Evolutionary conservation across 1,140 invertebrate genomes (phyloP).

Genomic region (Gonatopus flavifemur): DNA sequence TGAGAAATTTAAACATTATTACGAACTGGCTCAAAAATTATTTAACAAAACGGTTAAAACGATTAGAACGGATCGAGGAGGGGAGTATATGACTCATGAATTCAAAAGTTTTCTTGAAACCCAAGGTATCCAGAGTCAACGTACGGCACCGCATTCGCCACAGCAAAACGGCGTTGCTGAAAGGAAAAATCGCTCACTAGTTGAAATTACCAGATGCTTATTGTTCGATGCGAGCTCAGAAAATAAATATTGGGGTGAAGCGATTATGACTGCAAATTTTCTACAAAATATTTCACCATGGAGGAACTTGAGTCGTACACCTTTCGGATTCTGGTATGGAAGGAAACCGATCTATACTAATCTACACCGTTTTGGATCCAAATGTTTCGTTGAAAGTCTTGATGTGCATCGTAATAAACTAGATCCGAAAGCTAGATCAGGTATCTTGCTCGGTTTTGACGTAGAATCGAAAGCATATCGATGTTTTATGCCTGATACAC

Average conservation of each 20-base stretch:
- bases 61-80: conserved; percentile 4
- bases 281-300: conserved; percentile 1
- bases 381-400: too few relatives aligned
- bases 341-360: background rate
- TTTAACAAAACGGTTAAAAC: too few relatives aligned
- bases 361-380: conserved; percentile 3
- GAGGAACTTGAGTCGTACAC: background rate
- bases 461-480: conserved; percentile 3
- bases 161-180: too few relatives aligned
- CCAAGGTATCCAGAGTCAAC: too few relatives aligned
- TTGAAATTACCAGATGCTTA: too few relatives aligned
- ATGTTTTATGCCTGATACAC: background rate
- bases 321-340: conserved; percentile 5
- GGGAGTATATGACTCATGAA: conserved; percentile 2
- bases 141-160: too few relatives aligned
- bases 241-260: conserved; percentile 5
- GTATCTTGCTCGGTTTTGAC: conserved; percentile 1
- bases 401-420: conserved; percentile 1
- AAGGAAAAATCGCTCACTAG: too few relatives aligned
- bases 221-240: background rate
- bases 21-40: too few relatives aligned
- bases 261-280: background rate
- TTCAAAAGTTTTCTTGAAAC: too few relatives aligned
- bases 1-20: too few relatives aligned
- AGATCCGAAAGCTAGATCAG: background rate